Percentiles rank a stretch among this genome's conserved stretches.
Evolutionary conservation across 2,888 invertebrate species (phyloP).

Genomic region (Cheilosia vernalis): DNA sequence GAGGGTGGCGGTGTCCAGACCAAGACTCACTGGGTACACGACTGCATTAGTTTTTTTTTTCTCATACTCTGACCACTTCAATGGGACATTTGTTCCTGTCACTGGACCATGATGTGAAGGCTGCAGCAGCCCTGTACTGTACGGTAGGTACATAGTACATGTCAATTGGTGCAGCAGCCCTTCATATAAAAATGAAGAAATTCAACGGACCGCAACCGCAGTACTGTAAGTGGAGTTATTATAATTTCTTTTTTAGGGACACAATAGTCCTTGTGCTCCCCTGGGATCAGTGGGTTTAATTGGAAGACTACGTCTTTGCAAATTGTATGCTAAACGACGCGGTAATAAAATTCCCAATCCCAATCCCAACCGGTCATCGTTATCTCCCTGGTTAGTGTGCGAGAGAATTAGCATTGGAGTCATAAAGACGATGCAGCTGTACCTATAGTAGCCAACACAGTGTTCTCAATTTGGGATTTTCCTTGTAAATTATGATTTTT

Average conservation of each 20-base stretch:
- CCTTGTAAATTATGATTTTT: slow-evolving; percentile 69
- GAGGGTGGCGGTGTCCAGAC: slow-evolving; percentile 5
- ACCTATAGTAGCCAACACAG: not conserved
- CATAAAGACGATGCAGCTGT: slow-evolving; percentile 70
- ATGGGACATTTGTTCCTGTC: slow-evolving; percentile 70
- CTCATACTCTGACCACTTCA: slow-evolving; percentile 26
- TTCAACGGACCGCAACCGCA: slow-evolving; percentile 34
- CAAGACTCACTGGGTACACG: not conserved
- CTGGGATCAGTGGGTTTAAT: slow-evolving; percentile 67
- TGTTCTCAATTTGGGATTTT: slow-evolving; percentile 59
- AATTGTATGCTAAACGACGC: slow-evolving; percentile 73
- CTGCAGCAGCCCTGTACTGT: slow-evolving; percentile 29
- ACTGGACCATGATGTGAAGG: slow-evolving; percentile 64
- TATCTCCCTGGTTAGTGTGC: slow-evolving; percentile 49
- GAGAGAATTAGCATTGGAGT: slow-evolving; percentile 68
- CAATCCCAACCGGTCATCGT: slow-evolving; percentile 62
- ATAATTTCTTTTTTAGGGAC: slow-evolving; percentile 72
- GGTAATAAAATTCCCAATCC: slow-evolving; percentile 64
- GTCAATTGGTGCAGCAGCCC: slow-evolving; percentile 65
- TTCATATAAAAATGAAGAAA: slow-evolving; percentile 75
- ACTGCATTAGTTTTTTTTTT: slow-evolving; percentile 9
- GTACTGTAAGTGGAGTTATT: slow-evolving; percentile 68
- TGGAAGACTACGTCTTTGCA: slow-evolving; percentile 67
- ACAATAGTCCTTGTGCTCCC: slow-evolving; percentile 51
- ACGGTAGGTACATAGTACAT: slow-evolving; percentile 60